Base-by-base conservation (phyloP, 2,888 invertebrate genomes). In the Noctua pronuba region DNA sequence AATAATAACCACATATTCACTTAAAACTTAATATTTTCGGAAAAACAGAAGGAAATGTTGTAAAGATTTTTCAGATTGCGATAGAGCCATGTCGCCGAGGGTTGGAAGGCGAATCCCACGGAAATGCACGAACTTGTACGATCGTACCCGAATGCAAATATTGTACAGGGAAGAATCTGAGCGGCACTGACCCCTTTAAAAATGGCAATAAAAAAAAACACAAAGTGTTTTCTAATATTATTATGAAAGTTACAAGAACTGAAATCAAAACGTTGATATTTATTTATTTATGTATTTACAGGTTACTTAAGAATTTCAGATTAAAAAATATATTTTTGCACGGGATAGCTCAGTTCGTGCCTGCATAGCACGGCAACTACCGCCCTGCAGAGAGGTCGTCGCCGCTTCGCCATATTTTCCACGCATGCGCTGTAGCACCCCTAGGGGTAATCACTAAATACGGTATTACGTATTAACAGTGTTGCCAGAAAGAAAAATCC, bases 71-170 rank as follows among this genome's bases (percentile, higher is more conserved):
- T 92, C 93, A 92, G 91, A 89, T 92, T 91, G 92, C 91, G 90
- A 91, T 92, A 89, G 92, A 94, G 93, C 92, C 95, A 95, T 95
- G 91, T 92, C 92, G 92, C 90, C 92, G 92, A 94, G 96, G 96
- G 96, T 94, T 95, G 95, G 89, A 94, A 93, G 91, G 93, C 94
- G 92, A 93, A 89, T 91, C 89, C 90, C 79, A 89, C 96, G 96
- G 94, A 96, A 95, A 94, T 93, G 91, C 92, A 92, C 96, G 96
- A 96, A 88, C 86, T 79, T 71, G 82, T 82, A 93, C 96, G 96
- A 96, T 84, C 85, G 66, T 83, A 68, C 79, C 94, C 96, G 96
- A 96, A 94, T 95, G 94, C 94, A 95, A 95, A 96, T 94, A 90
- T 79, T 80, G 68, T 46, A 79, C 95, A 95, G 96, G 88, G 92